Base-by-base conservation (phyloP, 2,797 vertebrate genomes). In the Cephalopachus bancanus region DNA sequence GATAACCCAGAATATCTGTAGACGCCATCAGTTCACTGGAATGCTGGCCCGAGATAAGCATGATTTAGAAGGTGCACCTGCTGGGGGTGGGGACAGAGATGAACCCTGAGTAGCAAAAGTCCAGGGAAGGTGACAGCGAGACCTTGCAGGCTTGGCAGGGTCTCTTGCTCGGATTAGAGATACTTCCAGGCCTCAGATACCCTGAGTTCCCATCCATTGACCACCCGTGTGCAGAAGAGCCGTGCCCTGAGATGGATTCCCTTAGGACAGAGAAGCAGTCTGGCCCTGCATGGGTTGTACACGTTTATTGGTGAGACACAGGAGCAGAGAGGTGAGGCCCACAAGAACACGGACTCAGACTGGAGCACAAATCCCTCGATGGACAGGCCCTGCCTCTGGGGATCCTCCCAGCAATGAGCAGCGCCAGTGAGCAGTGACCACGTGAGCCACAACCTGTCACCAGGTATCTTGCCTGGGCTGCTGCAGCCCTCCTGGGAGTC, bases 281-380 rank as follows among this genome's bases (percentile, higher is more conserved):
- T 91, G 28, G 16, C 19, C n/a, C 76, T 74, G 20, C 2, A 1
- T 30, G 4, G 49, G 60, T 97, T 96, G 92, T 80, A 91, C 12
- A 75, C 69, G 30, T 97, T 97, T 97, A 97, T 97, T 97, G 80
- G 24, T 72, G 22, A 85, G 49, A 74, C 12, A 17, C 0, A 0
- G 64, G 55, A 94, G 17, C 53, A 89, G 69, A 4, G 3, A 65
- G 4, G 7, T 49, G 8, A 89, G 10, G 5, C 10, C 59, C 67
- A 71, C 2, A 22, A 89, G n/a, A 37, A 44, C 24, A 86, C 80
- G 59, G 37, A 69, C 20, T 33, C 62, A 33, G n/a, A 80, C 44
- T 11, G 19, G 9, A 80, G 44, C 44, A 71, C 55, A 33, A 20
- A 30, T 20, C 11, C 44, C 53, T 72, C 88, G 28, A 0, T 22